These are phyloP conservation scores for Oligia strigilis DNA, from an alignment of 2,888 invertebrate genomes.

Conservation along the genomic window DNA sequence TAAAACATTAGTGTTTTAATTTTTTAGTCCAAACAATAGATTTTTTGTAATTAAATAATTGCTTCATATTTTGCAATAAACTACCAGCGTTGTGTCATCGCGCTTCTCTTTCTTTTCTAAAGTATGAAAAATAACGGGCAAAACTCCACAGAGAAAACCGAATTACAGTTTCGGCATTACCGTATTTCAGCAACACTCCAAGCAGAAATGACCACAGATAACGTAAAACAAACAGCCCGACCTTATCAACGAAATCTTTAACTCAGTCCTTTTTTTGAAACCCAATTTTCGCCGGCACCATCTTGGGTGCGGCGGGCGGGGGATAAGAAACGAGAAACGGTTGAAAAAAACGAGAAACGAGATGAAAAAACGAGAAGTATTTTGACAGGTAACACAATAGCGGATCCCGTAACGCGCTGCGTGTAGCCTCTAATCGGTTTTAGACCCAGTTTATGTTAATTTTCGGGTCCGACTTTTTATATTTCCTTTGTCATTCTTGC, in stretches of 20 bases:
- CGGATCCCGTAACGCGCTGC: constrained; percentile 77
- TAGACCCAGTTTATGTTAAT: constrained; percentile 65
- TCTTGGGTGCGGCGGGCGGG: constrained; percentile 42
- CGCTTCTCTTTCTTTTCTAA: too few species aligned
- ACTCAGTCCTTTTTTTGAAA: constrained; percentile 56
- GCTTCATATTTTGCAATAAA: too few species aligned
- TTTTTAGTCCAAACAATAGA: too few species aligned
- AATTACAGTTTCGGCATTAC: constrained; percentile 5
- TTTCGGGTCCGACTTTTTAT: constrained; percentile 30
- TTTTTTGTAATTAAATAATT: too few species aligned
- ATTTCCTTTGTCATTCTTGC: constrained; percentile 36
- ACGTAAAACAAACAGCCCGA: constrained; percentile 60
- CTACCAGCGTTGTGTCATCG: too few species aligned
- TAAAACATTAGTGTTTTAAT: too few species aligned
- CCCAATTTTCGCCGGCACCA: constrained; percentile 69
- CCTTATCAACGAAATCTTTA: constrained; percentile 56
- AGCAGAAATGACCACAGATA: constrained; percentile 33
- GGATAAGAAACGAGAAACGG: constrained; percentile 67
- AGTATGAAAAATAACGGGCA: neutral
- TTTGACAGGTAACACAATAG: constrained; percentile 86
- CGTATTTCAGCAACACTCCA: constrained; percentile 33
- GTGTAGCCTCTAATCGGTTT: constrained; percentile 67
- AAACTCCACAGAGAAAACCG: neutral
- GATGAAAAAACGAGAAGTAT: constrained; percentile 81
- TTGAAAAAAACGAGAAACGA: constrained; percentile 71